Evolutionary conservation across 2,888 invertebrate species (phyloP).

Genomic region (Doris montereyensis): DNA sequence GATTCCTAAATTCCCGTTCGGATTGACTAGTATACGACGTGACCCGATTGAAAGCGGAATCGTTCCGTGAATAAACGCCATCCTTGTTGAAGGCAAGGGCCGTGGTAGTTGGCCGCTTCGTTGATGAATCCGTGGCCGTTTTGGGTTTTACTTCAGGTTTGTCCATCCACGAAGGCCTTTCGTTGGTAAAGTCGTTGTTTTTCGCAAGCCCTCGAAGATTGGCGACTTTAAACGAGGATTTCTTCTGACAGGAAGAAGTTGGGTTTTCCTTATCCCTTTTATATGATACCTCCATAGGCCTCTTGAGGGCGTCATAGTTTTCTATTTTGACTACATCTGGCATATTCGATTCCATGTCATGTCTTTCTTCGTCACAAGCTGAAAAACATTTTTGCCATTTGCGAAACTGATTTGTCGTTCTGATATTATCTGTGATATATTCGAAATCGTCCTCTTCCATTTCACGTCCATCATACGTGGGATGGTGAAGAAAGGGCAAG

Average conservation of each 20-base stretch:
- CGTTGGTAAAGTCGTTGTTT: slow-evolving; percentile 60
- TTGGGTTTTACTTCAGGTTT: background rate
- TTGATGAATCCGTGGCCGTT: background rate
- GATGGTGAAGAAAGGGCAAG: too few relatives aligned
- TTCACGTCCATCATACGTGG: background rate
- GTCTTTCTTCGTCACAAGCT: background rate
- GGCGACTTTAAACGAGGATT: slow-evolving; percentile 52
- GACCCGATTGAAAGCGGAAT: too few relatives aligned
- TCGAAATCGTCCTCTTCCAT: background rate
- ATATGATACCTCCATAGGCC: too few relatives aligned
- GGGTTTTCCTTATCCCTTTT: background rate
- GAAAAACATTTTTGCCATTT: too few relatives aligned
- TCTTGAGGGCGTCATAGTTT: background rate
- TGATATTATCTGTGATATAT: background rate
- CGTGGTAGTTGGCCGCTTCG: background rate
- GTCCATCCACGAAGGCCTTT: background rate
- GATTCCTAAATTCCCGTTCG: too few relatives aligned
- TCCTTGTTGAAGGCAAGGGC: too few relatives aligned
- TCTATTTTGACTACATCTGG: slow-evolving; percentile 38
- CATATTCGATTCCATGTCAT: slow-evolving; percentile 23
- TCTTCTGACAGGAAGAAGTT: too few relatives aligned
- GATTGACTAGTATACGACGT: too few relatives aligned
- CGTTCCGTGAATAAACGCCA: too few relatives aligned
- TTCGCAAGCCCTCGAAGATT: slow-evolving; percentile 56
- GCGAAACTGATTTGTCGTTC: too few relatives aligned